Base-by-base conservation (phyloP, 2,113 vertebrate genomes). In the Micronycteris hirsuta region DNA sequence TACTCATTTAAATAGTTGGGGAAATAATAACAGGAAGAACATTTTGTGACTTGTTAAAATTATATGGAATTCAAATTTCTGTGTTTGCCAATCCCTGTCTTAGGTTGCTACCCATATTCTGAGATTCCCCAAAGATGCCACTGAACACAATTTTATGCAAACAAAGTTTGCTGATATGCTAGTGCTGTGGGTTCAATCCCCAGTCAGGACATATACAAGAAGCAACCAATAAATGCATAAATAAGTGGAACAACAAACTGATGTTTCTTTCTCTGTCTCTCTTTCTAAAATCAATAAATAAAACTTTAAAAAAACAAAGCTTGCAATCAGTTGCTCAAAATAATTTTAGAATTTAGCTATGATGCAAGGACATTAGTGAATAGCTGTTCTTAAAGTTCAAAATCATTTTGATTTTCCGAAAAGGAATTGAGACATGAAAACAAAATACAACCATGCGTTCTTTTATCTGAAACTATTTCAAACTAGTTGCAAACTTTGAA, bases 301-400 rank as follows among this genome's bases (percentile, higher is more conserved):
- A 63, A 63, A 63, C 28, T 63, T 63, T 5, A 63, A 31, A 58
- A 47, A 61, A 96, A 95, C 15, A 63, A 45, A 70, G 28, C 80
- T 87, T 73, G 36, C 41, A 43, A 80, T 70, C 70, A 89, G 61
- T 86, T 88, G 45, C 49, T 95, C 80, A 82, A 54, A 93, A 74
- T 81, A 47, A 26, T 54, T 63, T n/a, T n/a, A n/a, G n/a, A n/a
- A n/a, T n/a, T n/a, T n/a, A n/a, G n/a, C n/a, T n/a, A n/a, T n/a
- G n/a, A n/a, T n/a, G n/a, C n/a, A n/a, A n/a, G n/a, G n/a, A n/a
- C n/a, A n/a, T n/a, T n/a, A n/a, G n/a, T n/a, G n/a, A n/a, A n/a
- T n/a, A n/a, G n/a, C n/a, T n/a, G n/a, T n/a, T n/a, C n/a, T n/a
- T n/a, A n/a, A n/a, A n/a, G n/a, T n/a, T 95, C 80, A 82, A 54